Conservation (phyloP, 2,797 vertebrate genomes). For the Sorex maritimensis region DNA sequence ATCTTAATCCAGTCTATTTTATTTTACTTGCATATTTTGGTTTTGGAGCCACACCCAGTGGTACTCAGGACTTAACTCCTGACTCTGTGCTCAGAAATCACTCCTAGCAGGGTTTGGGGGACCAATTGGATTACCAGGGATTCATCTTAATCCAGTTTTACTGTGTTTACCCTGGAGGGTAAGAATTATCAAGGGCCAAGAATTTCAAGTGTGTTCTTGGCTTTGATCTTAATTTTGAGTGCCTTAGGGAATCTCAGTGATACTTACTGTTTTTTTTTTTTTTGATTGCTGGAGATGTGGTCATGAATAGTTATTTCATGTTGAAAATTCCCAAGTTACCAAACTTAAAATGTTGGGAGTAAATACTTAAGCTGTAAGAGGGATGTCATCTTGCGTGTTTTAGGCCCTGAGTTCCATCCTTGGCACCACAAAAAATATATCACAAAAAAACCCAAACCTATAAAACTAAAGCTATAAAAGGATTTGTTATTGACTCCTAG, state of each 20-base stretch:
- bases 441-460: no score
- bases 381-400: neutral
- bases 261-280: slow-evolving; percentile 73
- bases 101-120: no score
- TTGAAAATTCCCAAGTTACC: slow-evolving; percentile 77
- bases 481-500: slow-evolving; percentile 54
- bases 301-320: slow-evolving; percentile 37
- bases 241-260: slow-evolving; percentile 51
- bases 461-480: slow-evolving; percentile 63
- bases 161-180: slow-evolving; percentile 44
- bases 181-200: slow-evolving; percentile 57
- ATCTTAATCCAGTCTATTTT: slow-evolving; percentile 58
- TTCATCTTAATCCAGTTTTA: slow-evolving; percentile 35
- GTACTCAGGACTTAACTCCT: no score
- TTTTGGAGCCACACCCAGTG: no score
- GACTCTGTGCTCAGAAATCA: no score
- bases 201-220: slow-evolving; percentile 80
- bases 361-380: slow-evolving; percentile 69
- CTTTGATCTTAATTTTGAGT: slow-evolving; percentile 67
- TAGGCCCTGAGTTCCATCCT: no score
- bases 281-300: slow-evolving; percentile 39
- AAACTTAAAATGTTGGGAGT: slow-evolving; percentile 60
- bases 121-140: no score
- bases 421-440: no score
- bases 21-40: neutral